These are phyloP conservation scores for Panagrolaimus sp. DNA, from an alignment of 1,140 invertebrate species.

Conservation along the genomic window DNA sequence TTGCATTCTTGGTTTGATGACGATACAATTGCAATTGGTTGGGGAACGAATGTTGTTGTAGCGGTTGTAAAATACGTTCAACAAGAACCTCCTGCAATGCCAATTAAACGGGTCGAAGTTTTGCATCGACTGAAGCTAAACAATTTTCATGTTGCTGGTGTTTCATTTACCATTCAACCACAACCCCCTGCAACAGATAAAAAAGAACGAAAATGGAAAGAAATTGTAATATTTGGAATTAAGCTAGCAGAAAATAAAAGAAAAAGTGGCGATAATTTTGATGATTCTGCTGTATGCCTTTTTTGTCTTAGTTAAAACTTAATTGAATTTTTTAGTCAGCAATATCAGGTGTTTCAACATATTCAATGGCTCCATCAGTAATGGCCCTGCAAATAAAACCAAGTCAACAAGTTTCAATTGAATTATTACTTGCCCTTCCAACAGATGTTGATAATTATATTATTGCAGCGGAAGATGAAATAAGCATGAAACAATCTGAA, in stretches of 20 bases:
- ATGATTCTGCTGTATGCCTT: no score
- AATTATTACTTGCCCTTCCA: slow-evolving; percentile 5
- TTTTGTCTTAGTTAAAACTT: no score
- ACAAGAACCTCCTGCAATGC: slow-evolving; percentile 18
- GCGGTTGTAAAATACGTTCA: neutral
- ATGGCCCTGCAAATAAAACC: neutral
- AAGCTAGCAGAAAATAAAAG: neutral
- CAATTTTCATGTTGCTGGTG: slow-evolving; percentile 21
- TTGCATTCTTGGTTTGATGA: slow-evolving; percentile 44
- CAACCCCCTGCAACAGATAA: neutral
- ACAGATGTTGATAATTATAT: slow-evolving; percentile 14
- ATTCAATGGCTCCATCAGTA: neutral
- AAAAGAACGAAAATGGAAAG: slow-evolving; percentile 10
- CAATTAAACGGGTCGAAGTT: slow-evolving; percentile 23
- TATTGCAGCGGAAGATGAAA: slow-evolving; percentile 16
- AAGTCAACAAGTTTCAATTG: neutral
- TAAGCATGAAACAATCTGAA: slow-evolving; percentile 8
- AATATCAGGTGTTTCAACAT: neutral
- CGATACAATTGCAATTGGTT: slow-evolving; percentile 44
- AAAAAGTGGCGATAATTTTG: neutral
- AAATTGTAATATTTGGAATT: slow-evolving; percentile 20
- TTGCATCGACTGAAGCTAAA: slow-evolving; percentile 19
- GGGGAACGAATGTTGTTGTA: slow-evolving; percentile 45
- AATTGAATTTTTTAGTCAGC: neutral
- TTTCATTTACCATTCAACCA: slow-evolving; percentile 20